Evolutionary conservation across 2,888 invertebrate species (phyloP).

Genomic region (Candidula unifasciata): DNA sequence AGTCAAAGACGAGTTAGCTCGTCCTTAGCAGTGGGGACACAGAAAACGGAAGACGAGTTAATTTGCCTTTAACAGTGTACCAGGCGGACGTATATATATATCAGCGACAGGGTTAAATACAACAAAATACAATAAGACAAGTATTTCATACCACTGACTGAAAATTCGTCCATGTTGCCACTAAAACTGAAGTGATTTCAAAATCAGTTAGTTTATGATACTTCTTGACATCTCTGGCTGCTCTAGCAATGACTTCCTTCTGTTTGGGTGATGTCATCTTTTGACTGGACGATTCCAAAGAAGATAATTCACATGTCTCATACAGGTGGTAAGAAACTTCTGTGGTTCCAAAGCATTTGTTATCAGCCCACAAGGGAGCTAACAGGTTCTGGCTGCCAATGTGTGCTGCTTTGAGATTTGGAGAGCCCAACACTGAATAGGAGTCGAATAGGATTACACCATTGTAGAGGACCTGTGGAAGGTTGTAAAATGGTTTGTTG

Average conservation of each 20-base stretch:
- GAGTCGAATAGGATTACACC: not conserved
- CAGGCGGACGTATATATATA: too few relatives aligned
- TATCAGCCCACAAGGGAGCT: conserved; percentile 4
- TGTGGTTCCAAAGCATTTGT: not conserved
- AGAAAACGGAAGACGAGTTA: too few relatives aligned
- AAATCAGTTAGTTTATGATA: not conserved
- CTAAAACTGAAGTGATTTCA: not conserved
- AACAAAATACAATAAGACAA: not conserved
- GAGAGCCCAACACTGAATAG: not conserved
- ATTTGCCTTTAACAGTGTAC: too few relatives aligned
- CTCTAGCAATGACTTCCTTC: not conserved
- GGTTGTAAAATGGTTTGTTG: not conserved
- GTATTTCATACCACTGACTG: not conserved
- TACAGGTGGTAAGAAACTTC: conserved; percentile 18
- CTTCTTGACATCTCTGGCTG: not conserved
- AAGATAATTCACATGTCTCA: not conserved
- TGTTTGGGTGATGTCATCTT: not conserved
- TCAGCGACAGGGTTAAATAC: too few relatives aligned
- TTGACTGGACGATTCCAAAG: not conserved
- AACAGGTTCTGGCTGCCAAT: not conserved
- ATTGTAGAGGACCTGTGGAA: conserved; percentile 3
- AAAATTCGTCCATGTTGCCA: not conserved
- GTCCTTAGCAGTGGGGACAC: too few relatives aligned
- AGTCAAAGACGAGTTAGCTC: too few relatives aligned
- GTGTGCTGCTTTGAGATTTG: not conserved